Conservation (phyloP, 2,888 invertebrate genomes). For the Yponomeuta evonymella region DNA sequence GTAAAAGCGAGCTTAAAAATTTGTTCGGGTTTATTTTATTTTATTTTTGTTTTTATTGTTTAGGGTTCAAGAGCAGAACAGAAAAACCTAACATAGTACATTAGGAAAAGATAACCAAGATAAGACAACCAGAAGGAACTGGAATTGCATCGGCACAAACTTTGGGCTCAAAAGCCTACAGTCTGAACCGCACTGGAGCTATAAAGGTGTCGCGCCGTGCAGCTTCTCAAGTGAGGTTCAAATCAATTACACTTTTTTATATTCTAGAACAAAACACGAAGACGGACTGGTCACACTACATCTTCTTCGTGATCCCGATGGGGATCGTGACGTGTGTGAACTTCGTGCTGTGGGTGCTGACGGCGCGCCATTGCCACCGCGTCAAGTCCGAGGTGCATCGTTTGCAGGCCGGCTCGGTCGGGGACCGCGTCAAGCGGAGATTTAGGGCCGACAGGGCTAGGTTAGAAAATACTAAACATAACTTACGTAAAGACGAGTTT, state of each 20-base stretch:
- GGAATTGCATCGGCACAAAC: no score
- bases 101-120: no score
- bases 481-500: background rate
- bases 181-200: no score
- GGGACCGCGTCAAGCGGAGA: constrained; percentile 75
- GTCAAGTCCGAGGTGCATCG: constrained; percentile 85
- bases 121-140: no score
- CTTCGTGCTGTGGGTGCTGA: constrained; percentile 80
- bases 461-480: constrained; percentile 47
- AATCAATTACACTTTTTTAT: background rate
- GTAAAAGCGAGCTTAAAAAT: no score
- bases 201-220: no score
- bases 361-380: constrained; percentile 81
- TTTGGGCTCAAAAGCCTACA: no score
- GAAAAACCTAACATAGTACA: no score
- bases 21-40: no score
- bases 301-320: constrained; percentile 81
- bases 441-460: constrained; percentile 82
- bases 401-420: constrained; percentile 78
- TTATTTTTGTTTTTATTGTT: no score
- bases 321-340: constrained; percentile 80
- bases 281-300: constrained; percentile 66
- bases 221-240: background rate
- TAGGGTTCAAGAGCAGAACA: no score
- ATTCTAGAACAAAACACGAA: constrained; percentile 49